Evolutionary conservation across 1,140 invertebrate species (phyloP).

Genomic region (Dendrolimus punctatus): DNA sequence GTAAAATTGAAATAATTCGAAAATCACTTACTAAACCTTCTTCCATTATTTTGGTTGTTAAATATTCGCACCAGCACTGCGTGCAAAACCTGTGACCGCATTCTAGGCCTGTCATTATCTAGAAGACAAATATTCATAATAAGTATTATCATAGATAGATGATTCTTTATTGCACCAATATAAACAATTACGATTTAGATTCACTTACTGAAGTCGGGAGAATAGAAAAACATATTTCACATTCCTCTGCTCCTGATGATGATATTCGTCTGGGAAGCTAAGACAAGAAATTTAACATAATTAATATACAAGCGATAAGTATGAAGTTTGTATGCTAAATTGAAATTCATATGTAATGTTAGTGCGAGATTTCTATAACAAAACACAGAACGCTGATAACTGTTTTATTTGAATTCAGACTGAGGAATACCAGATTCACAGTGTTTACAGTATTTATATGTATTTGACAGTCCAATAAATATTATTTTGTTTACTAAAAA

Average conservation of each 20-base stretch:
- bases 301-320: background rate
- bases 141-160: constrained; percentile 1
- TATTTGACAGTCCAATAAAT: no score
- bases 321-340: no score
- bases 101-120: constrained; percentile 97
- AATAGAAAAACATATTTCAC: constrained; percentile 93
- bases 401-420: no score
- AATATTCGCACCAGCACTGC: constrained; percentile 96
- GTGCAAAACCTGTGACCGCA: constrained; percentile 97
- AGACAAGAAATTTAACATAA: constrained; percentile 16
- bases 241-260: constrained; percentile 86
- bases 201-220: constrained; percentile 84
- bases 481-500: no score
- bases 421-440: no score
- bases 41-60: constrained; percentile 98
- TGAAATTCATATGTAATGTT: background rate
- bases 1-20: background rate
- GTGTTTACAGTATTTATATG: no score
- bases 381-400: no score
- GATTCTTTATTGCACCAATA: no score
- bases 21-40: constrained; percentile 83
- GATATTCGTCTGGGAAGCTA: constrained; percentile 68
- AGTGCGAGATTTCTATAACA: no score
- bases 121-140: constrained; percentile 45
- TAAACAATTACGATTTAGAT: background rate